Percentiles rank a stretch among this genome's conserved stretches.
Evolutionary conservation across 2,888 invertebrate genomes (phyloP).

Genomic region (Cacoxenus indagator): DNA sequence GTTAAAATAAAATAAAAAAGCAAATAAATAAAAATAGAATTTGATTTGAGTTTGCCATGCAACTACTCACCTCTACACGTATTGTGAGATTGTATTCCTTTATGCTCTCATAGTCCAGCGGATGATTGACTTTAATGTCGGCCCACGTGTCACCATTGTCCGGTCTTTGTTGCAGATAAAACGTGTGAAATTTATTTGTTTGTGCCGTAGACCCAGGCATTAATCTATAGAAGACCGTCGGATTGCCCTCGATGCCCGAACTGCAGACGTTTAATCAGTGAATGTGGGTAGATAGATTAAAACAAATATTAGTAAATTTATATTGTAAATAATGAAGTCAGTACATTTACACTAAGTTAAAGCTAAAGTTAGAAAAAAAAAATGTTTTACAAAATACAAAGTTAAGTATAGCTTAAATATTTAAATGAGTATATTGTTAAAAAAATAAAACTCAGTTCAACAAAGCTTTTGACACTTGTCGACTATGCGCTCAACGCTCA

Average conservation of each 20-base stretch:
- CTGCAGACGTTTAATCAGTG: slow-evolving; percentile 71
- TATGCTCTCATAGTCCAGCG: slow-evolving; percentile 93
- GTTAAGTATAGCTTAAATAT: not conserved
- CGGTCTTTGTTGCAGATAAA: slow-evolving; percentile 93
- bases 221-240: slow-evolving; percentile 93
- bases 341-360: not conserved
- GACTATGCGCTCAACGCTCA: too few relatives aligned
- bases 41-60: not conserved
- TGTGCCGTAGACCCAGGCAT: slow-evolving; percentile 97
- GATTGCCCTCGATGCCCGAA: slow-evolving; percentile 96
- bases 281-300: slow-evolving; percentile 25
- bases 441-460: not conserved
- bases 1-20: too few relatives aligned
- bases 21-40: too few relatives aligned
- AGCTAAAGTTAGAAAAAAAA: not conserved
- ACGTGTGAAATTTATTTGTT: slow-evolving; percentile 95
- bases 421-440: slow-evolving; percentile 25
- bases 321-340: not conserved
- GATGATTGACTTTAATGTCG: slow-evolving; percentile 96
- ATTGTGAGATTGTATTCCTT: slow-evolving; percentile 96
- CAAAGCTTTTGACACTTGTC: not conserved
- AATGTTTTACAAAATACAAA: slow-evolving; percentile 5
- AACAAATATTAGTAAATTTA: slow-evolving; percentile 26
- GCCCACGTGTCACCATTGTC: slow-evolving; percentile 96
- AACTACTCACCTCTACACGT: slow-evolving; percentile 87